Conservation (phyloP, 1,140 invertebrate species). For the Drosophila tsacasi region DNA sequence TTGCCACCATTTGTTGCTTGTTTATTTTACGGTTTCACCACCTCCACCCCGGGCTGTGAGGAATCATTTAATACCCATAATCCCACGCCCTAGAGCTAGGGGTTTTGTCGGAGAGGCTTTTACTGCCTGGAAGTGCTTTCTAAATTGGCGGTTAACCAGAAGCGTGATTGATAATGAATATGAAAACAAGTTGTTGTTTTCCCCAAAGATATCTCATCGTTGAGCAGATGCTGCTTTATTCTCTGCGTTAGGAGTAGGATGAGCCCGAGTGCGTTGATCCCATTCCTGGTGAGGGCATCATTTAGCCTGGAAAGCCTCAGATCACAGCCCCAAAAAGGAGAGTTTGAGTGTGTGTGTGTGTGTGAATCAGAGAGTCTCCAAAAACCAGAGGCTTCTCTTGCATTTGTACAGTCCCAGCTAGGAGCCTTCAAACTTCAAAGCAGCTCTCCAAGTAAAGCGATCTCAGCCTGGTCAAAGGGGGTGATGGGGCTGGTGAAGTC, state of each 20-base stretch:
- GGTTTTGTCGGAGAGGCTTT: neutral
- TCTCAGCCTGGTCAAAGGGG: conserved; percentile 4
- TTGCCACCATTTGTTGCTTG: conserved; percentile 46
- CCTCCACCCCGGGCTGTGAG: conserved; percentile 22
- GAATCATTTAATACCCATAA: conserved; percentile 71
- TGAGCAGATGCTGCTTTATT: neutral
- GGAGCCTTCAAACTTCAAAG: conserved; percentile 1
- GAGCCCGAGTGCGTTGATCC: conserved; percentile 24
- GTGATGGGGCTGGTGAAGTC: neutral
- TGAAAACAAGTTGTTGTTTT: conserved; percentile 12
- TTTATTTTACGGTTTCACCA: conserved; percentile 27
- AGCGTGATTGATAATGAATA: conserved; percentile 60
- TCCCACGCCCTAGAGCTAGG: conserved; percentile 40
- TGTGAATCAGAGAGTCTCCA: conserved; percentile 23
- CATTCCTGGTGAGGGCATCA: neutral
- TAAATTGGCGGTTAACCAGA: conserved; percentile 57
- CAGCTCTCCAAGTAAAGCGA: neutral
- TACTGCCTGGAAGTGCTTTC: conserved; percentile 26
- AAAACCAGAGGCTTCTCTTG: conserved; percentile 22
- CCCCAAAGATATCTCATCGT: neutral
- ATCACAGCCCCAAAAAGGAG: neutral
- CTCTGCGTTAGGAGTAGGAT: neutral
- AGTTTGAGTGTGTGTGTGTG: neutral
- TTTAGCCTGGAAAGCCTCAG: conserved; percentile 1
- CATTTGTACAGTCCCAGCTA: conserved; percentile 59